Conservation (phyloP, 2,797 vertebrate species). For the Falco rusticolus region DNA sequence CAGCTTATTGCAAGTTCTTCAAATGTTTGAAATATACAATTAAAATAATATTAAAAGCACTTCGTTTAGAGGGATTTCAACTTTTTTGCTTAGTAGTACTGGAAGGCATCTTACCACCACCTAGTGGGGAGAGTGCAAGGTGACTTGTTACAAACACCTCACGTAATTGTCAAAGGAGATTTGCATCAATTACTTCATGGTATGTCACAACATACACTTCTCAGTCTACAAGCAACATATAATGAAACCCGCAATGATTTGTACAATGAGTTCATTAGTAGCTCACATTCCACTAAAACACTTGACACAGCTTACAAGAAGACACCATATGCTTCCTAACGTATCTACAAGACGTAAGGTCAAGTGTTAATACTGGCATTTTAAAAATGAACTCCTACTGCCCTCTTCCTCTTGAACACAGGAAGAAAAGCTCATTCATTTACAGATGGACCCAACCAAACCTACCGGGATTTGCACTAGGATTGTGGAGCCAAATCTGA, state of each 20-base stretch:
- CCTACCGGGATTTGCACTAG: neutral
- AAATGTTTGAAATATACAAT: neutral
- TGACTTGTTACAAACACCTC: neutral
- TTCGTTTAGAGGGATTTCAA: neutral
- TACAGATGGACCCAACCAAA: neutral
- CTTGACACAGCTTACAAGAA: neutral
- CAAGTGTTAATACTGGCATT: neutral
- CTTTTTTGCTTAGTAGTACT: neutral
- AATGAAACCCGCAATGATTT: neutral
- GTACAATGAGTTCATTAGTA: neutral
- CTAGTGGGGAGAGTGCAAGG: neutral
- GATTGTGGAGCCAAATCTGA: neutral
- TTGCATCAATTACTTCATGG: neutral
- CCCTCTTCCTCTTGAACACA: neutral
- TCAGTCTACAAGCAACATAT: neutral
- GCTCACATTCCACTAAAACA: neutral
- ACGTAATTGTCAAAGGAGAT: neutral
- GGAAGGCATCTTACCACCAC: constrained; percentile 28
- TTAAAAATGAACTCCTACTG: neutral
- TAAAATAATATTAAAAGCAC: neutral
- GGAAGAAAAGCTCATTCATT: neutral
- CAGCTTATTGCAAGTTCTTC: neutral
- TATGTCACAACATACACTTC: neutral
- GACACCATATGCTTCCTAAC: neutral
- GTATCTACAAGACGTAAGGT: neutral